Percentiles rank a stretch among this genome's conserved stretches.
Conservation (phyloP, 2,888 invertebrate species). For the Dexiosoma caninum region DNA sequence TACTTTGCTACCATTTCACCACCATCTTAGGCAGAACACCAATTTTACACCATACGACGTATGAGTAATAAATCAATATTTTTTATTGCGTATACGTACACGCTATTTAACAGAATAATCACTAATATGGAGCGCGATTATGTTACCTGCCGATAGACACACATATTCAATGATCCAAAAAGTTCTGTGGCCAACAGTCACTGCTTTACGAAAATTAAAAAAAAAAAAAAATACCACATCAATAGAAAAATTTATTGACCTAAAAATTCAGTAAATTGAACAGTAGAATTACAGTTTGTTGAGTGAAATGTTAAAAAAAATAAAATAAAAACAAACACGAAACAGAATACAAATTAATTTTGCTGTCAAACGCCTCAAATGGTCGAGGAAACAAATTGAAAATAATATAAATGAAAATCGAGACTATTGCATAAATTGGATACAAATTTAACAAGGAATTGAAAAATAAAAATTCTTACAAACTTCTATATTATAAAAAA, state of each 20-base stretch:
- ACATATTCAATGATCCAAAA: background rate
- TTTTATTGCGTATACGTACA: no score
- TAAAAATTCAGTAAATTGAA: slow-evolving; percentile 55
- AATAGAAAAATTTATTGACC: slow-evolving; percentile 52
- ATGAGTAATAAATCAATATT: no score
- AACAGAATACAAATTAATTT: slow-evolving; percentile 11
- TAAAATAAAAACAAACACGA: no score
- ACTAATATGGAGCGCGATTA: no score
- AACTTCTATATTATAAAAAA: background rate
- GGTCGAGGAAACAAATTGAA: slow-evolving; percentile 41
- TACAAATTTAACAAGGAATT: slow-evolving; percentile 16
- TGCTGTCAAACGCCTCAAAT: slow-evolving; percentile 40
- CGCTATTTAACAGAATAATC: no score
- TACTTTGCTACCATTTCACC: no score
- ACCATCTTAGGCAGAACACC: no score
- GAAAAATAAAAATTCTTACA: background rate
- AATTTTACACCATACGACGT: no score
- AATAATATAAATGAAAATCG: slow-evolving; percentile 40
- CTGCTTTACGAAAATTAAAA: background rate
- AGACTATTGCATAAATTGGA: slow-evolving; percentile 41
- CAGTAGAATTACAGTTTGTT: no score
- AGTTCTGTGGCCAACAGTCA: no score
- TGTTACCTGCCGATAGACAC: no score
- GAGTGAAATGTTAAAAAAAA: background rate
- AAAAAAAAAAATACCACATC: slow-evolving; percentile 7